These are phyloP conservation scores for Andrena flavipes DNA, from an alignment of 2,888 invertebrate genomes.

Conservation along the genomic window DNA sequence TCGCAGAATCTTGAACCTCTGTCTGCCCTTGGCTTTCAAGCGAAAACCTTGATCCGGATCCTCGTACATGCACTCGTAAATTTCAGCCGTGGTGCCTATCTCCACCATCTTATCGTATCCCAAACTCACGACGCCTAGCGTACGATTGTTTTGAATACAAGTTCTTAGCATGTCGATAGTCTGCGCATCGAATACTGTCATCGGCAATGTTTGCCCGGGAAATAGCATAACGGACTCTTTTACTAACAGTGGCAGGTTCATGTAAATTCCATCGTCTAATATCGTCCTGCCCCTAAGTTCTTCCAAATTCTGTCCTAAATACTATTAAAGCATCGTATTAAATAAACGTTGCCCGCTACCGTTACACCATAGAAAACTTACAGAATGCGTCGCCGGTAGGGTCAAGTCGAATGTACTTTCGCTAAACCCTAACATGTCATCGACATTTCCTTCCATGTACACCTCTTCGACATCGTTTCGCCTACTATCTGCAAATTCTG, in stretches of 20 bases:
- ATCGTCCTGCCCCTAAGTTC: conserved; percentile 89
- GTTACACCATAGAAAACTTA: conserved; percentile 75
- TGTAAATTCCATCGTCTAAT: conserved; percentile 86
- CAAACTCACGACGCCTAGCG: conserved; percentile 88
- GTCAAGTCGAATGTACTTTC: conserved; percentile 85
- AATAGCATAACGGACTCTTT: conserved; percentile 89
- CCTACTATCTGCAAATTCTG: conserved; percentile 9
- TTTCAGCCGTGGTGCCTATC: conserved; percentile 81
- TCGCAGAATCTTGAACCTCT: conserved; percentile 89
- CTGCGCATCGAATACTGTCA: conserved; percentile 87
- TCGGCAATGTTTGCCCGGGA: conserved; percentile 92
- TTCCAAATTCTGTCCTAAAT: conserved; percentile 87
- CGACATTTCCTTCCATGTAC: conserved; percentile 18
- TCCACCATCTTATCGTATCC: conserved; percentile 81
- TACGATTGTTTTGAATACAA: conserved; percentile 87
- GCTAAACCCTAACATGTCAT: conserved; percentile 30
- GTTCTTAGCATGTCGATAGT: conserved; percentile 87
- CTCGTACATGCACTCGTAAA: conserved; percentile 87
- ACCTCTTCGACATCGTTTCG: conserved; percentile 8
- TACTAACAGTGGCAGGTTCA: conserved; percentile 87
- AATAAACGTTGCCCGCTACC: background rate
- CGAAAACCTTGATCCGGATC: conserved; percentile 86
- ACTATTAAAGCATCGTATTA: conserved; percentile 82
- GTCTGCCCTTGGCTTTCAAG: conserved; percentile 91
- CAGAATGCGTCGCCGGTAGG: conserved; percentile 87